Conservation (phyloP, 2,113 vertebrate genomes). For the Daubentonia madagascariensis region DNA sequence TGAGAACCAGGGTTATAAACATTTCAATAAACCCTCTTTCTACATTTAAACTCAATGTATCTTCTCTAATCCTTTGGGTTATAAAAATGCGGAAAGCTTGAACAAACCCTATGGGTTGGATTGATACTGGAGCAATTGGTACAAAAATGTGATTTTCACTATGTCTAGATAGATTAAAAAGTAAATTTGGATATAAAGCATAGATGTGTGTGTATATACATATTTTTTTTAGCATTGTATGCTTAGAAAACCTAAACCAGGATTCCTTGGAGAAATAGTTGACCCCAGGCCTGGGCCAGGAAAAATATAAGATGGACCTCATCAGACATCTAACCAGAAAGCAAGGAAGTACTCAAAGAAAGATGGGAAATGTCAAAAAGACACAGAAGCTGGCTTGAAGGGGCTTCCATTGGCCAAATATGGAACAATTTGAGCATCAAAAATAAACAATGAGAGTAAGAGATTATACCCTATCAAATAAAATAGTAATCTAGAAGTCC, state of each 20-base stretch:
- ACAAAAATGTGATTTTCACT: background rate
- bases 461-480: background rate
- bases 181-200: background rate
- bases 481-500: background rate
- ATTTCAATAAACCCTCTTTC: background rate
- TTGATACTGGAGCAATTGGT: background rate
- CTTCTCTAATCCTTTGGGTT: background rate
- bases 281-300: background rate
- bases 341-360: background rate
- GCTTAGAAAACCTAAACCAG: slow-evolving; percentile 10
- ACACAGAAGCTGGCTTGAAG: background rate
- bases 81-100: background rate
- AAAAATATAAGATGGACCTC: background rate
- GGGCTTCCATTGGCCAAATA: background rate
- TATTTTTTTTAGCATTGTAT: background rate
- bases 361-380: background rate
- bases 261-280: background rate
- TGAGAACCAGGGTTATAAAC: background rate
- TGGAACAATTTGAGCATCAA: background rate
- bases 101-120: background rate
- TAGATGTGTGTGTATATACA: background rate
- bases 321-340: background rate
- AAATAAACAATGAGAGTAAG: background rate
- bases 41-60: background rate
- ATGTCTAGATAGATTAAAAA: background rate